A percentile compares a stretch with the other conserved stretches of the same genome.
Conservation (phyloP, 1,140 invertebrate species). For the Drosophila dunni region DNA sequence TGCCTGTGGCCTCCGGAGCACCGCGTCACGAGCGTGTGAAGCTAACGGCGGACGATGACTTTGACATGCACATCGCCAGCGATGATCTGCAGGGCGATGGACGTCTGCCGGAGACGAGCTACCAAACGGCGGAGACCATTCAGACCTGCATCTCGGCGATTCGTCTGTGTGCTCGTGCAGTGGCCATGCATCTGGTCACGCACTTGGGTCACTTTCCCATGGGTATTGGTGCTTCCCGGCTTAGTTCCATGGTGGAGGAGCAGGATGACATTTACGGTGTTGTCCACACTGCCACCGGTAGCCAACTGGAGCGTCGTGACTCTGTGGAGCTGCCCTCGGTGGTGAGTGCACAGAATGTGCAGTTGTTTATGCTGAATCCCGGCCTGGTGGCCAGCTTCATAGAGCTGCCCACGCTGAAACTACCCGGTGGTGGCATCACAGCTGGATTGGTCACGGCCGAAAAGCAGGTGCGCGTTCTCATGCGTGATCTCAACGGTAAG, state of each 20-base stretch:
- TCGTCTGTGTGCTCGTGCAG: conserved; percentile 89
- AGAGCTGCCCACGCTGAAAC: conserved; percentile 94
- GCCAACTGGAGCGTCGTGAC: conserved; percentile 64
- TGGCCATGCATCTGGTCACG: conserved; percentile 92
- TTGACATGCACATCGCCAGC: conserved; percentile 89
- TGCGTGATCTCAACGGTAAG: conserved; percentile 98
- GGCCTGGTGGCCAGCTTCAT: conserved; percentile 95
- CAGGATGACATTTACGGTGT: conserved; percentile 91
- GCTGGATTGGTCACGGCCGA: conserved; percentile 88
- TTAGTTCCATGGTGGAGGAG: conserved; percentile 93
- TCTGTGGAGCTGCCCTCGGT: conserved; percentile 74
- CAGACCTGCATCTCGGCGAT: conserved; percentile 86
- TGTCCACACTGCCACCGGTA: not conserved
- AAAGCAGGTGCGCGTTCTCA: conserved; percentile 92
- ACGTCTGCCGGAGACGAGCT: conserved; percentile 79
- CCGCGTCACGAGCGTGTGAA: conserved; percentile 79
- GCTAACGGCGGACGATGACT: conserved; percentile 86
- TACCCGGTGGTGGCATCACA: conserved; percentile 93
- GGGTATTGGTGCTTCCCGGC: conserved; percentile 92
- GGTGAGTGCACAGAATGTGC: conserved; percentile 93
- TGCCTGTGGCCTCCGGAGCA: conserved; percentile 85
- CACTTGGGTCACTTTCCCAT: conserved; percentile 96
- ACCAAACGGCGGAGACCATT: conserved; percentile 84
- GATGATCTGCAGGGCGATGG: conserved; percentile 87
- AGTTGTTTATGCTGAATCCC: conserved; percentile 94